Conservation (phyloP, 1,140 invertebrate genomes). For the Proales similis region DNA sequence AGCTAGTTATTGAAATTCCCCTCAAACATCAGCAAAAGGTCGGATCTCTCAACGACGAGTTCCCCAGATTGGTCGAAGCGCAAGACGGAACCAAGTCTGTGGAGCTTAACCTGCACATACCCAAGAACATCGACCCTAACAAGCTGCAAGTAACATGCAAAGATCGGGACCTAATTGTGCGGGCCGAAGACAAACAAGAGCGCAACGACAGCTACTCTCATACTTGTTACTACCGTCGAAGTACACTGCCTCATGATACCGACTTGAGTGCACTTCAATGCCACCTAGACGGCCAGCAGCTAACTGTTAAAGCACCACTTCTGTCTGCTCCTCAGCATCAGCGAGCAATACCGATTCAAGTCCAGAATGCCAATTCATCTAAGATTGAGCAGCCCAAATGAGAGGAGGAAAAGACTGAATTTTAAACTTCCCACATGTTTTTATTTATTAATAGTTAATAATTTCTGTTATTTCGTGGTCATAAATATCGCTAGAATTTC, state of each 20-base stretch:
- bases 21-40: no score
- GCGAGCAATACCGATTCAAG: no score
- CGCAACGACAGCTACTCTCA: conserved; percentile 20
- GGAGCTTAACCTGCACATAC: conserved; percentile 2
- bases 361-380: no score
- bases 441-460: no score
- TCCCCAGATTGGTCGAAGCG: conserved; percentile 5
- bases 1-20: not conserved
- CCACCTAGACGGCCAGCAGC: not conserved
- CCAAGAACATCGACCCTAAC: conserved; percentile 24
- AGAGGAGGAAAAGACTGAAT: no score
- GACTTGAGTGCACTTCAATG: conserved; percentile 19
- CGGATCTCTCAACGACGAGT: no score
- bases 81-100: conserved; percentile 19
- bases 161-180: conserved; percentile 21
- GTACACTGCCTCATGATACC: conserved; percentile 10
- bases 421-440: no score
- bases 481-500: no score
- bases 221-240: conserved; percentile 18
- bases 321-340: no score
- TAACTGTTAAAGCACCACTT: conserved; percentile 16
- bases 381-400: no score
- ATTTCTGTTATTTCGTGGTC: no score
- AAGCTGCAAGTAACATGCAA: conserved; percentile 34
- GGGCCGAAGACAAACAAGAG: conserved; percentile 30